Conservation (phyloP, 92 coral and sea anemone species). For the Blastomussa wellsi region DNA sequence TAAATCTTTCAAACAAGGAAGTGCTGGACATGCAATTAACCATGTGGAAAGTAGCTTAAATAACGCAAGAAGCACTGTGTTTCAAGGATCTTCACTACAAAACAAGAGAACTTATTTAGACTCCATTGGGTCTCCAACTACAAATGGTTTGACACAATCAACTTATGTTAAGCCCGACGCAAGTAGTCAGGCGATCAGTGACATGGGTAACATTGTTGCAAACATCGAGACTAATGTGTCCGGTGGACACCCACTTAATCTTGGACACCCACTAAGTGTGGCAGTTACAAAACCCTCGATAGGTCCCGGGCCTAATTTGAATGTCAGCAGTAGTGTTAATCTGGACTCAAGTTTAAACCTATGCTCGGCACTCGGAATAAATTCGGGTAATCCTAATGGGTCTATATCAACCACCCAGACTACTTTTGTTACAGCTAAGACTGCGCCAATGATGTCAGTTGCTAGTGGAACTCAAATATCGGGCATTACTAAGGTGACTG, state of each 20-base stretch:
- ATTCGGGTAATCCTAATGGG: conserved; percentile 38
- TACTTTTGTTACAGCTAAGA: conserved; percentile 53
- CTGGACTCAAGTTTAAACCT: conserved; percentile 83
- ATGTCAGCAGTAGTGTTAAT: conserved; percentile 37
- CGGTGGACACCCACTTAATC: conserved; percentile 67
- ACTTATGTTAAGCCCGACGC: conserved; percentile 80
- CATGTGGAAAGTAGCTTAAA: conserved; percentile 36
- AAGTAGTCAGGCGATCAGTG: conserved; percentile 90
- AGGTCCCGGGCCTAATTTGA: conserved; percentile 50
- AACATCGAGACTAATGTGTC: conserved; percentile 83
- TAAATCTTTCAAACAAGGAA: conserved; percentile 72
- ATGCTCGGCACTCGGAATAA: conserved; percentile 68
- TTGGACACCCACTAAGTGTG: conserved; percentile 50
- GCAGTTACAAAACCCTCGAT: conserved; percentile 43
- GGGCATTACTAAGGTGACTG: conserved; percentile 44
- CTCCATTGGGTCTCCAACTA: conserved; percentile 48
- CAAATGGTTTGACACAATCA: conserved; percentile 37
- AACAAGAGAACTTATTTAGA: conserved; percentile 69
- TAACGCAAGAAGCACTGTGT: conserved; percentile 28
- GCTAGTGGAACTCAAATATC: conserved; percentile 54
- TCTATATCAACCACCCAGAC: conserved; percentile 54
- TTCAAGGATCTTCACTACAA: conserved; percentile 42
- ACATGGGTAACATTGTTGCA: conserved; percentile 89
- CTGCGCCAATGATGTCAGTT: conserved; percentile 50
- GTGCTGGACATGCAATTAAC: conserved; percentile 50